Percentiles rank a stretch among this genome's conserved stretches.
Evolutionary conservation across 1,140 invertebrate genomes (phyloP).

Genomic region (Zaprionus vittiger): DNA sequence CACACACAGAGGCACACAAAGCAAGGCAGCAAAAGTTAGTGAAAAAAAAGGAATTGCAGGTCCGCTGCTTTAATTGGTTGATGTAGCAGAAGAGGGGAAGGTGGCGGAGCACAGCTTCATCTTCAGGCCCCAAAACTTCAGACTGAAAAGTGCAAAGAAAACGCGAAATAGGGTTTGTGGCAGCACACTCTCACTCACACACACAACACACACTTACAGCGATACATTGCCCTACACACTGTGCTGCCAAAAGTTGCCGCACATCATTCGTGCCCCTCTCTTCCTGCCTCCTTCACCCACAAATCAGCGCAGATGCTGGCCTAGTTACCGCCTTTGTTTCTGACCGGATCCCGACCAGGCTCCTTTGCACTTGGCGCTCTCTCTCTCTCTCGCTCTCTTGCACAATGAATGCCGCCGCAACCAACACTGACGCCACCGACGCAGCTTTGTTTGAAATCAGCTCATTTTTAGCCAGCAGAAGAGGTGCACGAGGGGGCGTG

Average conservation of each 20-base stretch:
- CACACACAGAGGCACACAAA: background rate
- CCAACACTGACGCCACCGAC: constrained; percentile 42
- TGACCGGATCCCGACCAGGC: constrained; percentile 52
- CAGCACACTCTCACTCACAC: constrained; percentile 52
- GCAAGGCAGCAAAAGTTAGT: constrained; percentile 29
- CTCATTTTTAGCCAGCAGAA: constrained; percentile 67
- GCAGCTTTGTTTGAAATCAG: constrained; percentile 74
- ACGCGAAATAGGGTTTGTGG: constrained; percentile 40
- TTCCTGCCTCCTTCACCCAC: background rate
- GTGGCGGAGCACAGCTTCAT: constrained; percentile 5
- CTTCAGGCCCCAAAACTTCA: constrained; percentile 38
- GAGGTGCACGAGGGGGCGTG: constrained; percentile 3
- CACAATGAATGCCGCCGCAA: constrained; percentile 66
- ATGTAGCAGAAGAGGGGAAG: background rate
- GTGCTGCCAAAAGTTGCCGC: constrained; percentile 56
- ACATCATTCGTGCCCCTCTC: constrained; percentile 6
- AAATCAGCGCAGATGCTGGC: constrained; percentile 74
- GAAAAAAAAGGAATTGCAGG: constrained; percentile 48
- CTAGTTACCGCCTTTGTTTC: constrained; percentile 76
- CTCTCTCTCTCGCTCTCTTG: constrained; percentile 16
- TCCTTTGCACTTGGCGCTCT: constrained; percentile 9
- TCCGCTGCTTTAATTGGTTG: constrained; percentile 68
- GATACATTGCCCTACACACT: background rate
- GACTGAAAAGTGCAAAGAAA: constrained; percentile 79
- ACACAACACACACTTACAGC: constrained; percentile 8